Evolutionary conservation across 2,797 vertebrate species (phyloP), one percentile per base, ranked within the genome.

Genomic region (Erpetoichthys calabaricus): DNA sequence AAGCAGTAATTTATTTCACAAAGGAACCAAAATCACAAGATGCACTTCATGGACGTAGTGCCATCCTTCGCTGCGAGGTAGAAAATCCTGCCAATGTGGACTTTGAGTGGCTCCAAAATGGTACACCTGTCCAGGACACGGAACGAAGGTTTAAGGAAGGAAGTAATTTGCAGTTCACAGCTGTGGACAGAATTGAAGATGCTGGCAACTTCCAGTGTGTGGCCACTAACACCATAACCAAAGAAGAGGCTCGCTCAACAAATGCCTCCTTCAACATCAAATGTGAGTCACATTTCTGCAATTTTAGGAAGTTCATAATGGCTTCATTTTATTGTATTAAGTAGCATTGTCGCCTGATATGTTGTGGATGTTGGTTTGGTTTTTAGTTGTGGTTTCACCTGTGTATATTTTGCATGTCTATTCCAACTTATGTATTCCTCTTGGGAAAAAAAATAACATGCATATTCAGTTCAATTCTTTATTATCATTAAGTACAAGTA

Each of bases 231-330:
- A 0, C 10, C 0, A 56, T 43, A 56, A 86, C 73, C 0, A 85
- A 86, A 59, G 87, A 94, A 67, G 64, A 67, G 46, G 81, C 73
- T 2, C 78, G 54, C 58, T 90, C 92, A 7, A 81, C 77, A 67
- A 91, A 87, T 0, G 94, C 89, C 0, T 91, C 94, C 61, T 96
- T 98, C 83, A 98, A 98, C 64, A 98, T 99, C 72, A 99, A 99
- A 73, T 99, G 95, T 98, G 81, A 97, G 94, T 70, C 9, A 9
- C 41, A 42, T 3, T 9, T 9, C n/a, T 7, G 49, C 25, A 25
- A 25, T 25, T 25, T 25, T 25, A 25, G 25, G 25, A 25, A 25
- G 25, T 25, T 25, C 25, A 25, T 25, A 25, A 25, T 25, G 25
- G 25, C 25, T 25, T 25, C 25, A 25, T 25, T 25, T 25, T 25